These are phyloP conservation scores for Heliconius hermathena DNA, from an alignment of 1,140 invertebrate species.

Conservation along the genomic window DNA sequence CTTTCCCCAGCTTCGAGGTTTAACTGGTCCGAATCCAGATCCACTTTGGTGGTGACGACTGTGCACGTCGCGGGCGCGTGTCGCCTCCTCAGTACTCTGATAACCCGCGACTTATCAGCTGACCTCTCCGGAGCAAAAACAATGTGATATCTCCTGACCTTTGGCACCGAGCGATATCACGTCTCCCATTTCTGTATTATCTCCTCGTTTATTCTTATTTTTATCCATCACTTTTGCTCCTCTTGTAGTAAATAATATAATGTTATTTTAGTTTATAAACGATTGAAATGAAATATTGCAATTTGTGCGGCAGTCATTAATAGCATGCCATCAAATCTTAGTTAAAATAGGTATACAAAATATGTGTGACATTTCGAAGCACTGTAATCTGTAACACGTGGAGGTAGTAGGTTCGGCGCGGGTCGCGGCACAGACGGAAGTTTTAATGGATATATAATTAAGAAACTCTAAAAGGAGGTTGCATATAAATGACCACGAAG, in stretches of 20 bases:
- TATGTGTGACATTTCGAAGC: too few species aligned
- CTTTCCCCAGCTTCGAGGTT: slow-evolving; percentile 57
- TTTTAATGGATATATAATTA: slow-evolving; percentile 53
- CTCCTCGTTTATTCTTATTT: slow-evolving; percentile 32
- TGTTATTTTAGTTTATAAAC: not conserved
- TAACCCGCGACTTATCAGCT: slow-evolving; percentile 36
- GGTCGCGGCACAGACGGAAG: slow-evolving; percentile 16
- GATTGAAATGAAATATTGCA: not conserved
- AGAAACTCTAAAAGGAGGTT: slow-evolving; percentile 60
- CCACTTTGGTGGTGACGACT: slow-evolving; percentile 14
- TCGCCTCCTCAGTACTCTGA: slow-evolving; percentile 23
- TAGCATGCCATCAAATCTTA: not conserved
- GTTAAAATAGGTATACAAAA: too few species aligned
- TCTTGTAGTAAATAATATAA: not conserved
- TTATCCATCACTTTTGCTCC: not conserved
- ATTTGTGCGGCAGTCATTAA: not conserved
- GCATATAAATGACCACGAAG: slow-evolving; percentile 58
- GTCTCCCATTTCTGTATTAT: slow-evolving; percentile 34
- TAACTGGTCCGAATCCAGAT: not conserved
- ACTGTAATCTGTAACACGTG: too few species aligned
- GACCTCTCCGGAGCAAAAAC: slow-evolving; percentile 44
- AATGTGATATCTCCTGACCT: slow-evolving; percentile 45
- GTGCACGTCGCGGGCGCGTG: slow-evolving; percentile 31
- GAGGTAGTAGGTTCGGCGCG: not conserved
- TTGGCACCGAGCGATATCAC: slow-evolving; percentile 45